These are phyloP conservation scores for Uria aalge DNA, from an alignment of 2,113 vertebrate species.

Conservation along the genomic window DNA sequence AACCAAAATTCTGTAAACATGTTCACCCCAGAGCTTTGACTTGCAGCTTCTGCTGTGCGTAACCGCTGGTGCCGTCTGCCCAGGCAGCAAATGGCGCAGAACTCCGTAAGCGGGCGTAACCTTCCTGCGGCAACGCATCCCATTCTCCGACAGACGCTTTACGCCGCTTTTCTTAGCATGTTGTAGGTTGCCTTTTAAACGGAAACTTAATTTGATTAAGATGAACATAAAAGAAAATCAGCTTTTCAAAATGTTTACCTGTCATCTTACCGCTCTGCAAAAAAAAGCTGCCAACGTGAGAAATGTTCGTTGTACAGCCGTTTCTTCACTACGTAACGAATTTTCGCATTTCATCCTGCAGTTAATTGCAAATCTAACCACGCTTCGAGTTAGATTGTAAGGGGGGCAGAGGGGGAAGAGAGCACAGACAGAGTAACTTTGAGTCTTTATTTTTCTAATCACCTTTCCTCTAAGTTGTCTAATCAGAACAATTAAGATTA, in stretches of 20 bases:
- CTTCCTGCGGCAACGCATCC: slow-evolving; percentile 53
- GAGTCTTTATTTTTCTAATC: slow-evolving; percentile 5
- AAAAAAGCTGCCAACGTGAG: not conserved
- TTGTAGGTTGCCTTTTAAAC: slow-evolving; percentile 60
- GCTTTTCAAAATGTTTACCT: not conserved
- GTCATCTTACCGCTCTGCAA: not conserved
- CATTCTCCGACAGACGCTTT: slow-evolving; percentile 69
- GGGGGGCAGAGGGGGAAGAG: not conserved
- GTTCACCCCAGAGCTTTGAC: slow-evolving; percentile 72
- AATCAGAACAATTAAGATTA: slow-evolving; percentile 41
- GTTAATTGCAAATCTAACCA: slow-evolving; percentile 10
- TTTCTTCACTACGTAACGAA: not conserved
- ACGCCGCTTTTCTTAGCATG: slow-evolving; percentile 76
- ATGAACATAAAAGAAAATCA: slow-evolving; percentile 82
- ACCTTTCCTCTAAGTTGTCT: slow-evolving; percentile 48
- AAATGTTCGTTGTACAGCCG: not conserved
- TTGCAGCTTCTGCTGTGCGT: slow-evolving; percentile 76
- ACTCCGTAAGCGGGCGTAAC: slow-evolving; percentile 30
- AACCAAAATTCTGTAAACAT: slow-evolving; percentile 54
- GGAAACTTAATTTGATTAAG: slow-evolving; percentile 70
- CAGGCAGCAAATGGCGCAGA: slow-evolving; percentile 47
- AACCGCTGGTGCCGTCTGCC: slow-evolving; percentile 54
- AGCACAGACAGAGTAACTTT: not conserved
- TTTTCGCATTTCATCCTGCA: not conserved
- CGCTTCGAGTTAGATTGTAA: not conserved